Evolutionary conservation across 2,888 invertebrate species (phyloP).

Genomic region (Mythimna pallens): DNA sequence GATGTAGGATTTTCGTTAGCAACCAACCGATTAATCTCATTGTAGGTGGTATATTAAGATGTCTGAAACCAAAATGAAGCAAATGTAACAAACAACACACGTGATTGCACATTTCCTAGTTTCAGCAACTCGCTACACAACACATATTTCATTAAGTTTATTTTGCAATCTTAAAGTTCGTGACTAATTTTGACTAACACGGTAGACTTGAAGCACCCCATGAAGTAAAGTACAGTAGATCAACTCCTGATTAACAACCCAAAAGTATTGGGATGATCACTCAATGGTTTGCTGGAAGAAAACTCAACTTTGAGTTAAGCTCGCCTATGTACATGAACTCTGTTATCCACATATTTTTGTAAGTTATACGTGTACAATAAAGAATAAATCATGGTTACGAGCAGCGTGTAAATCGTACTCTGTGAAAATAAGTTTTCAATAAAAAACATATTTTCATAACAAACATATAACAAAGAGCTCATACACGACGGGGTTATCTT

Average conservation of each 20-base stretch:
- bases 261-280: not conserved
- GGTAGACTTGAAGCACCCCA: constrained; percentile 28
- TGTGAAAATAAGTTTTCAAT: too few relatives aligned
- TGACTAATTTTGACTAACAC: constrained; percentile 52
- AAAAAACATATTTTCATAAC: too few relatives aligned
- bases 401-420: not conserved
- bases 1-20: not conserved
- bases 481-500: too few relatives aligned
- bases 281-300: too few relatives aligned
- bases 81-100: constrained; percentile 17
- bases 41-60: not conserved
- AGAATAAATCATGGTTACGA: too few relatives aligned
- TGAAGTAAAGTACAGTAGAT: constrained; percentile 19
- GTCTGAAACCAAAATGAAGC: constrained; percentile 1
- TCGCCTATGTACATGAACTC: too few relatives aligned
- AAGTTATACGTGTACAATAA: too few relatives aligned
- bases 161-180: constrained; percentile 58
- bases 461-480: too few relatives aligned
- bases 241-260: constrained; percentile 1
- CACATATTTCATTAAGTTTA: constrained; percentile 54
- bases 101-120: constrained; percentile 57
- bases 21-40: not conserved
- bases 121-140: constrained; percentile 31
- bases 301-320: too few relatives aligned
- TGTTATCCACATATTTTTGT: too few relatives aligned